Evolutionary conservation across 2,797 vertebrate genomes (phyloP).

Genomic region (Carapus acus): DNA sequence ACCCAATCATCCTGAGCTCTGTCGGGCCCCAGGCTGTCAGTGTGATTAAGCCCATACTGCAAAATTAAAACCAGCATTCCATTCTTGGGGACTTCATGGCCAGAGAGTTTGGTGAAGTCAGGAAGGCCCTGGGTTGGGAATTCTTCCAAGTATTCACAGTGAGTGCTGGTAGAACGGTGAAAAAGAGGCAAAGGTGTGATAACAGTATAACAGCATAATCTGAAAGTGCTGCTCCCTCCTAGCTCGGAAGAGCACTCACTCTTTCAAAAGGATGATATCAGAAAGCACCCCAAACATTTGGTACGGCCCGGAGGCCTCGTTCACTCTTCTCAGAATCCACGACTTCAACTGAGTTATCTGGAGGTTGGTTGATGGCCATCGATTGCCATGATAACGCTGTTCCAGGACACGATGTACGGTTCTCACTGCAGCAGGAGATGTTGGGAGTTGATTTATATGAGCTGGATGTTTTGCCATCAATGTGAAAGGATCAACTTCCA

Average conservation of each 20-base stretch:
- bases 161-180: slow-evolving; percentile 47
- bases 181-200: neutral
- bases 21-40: slow-evolving; percentile 83
- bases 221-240: neutral
- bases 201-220: neutral
- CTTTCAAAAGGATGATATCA: slow-evolving; percentile 82
- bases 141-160: slow-evolving; percentile 89
- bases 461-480: neutral
- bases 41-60: slow-evolving; percentile 91
- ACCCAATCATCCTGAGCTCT: slow-evolving; percentile 86
- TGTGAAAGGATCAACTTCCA: neutral
- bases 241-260: slow-evolving; percentile 63
- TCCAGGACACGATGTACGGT: slow-evolving; percentile 87
- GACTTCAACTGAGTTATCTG: slow-evolving; percentile 79
- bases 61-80: slow-evolving; percentile 85
- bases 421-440: slow-evolving; percentile 67
- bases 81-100: slow-evolving; percentile 69
- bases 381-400: slow-evolving; percentile 77
- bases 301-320: slow-evolving; percentile 92
- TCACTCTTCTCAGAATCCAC: slow-evolving; percentile 82
- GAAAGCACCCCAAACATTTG: slow-evolving; percentile 93
- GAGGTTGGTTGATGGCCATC: slow-evolving; percentile 77
- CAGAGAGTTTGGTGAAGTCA: slow-evolving; percentile 73
- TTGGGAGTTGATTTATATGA: neutral
- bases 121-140: slow-evolving; percentile 83